phyloP scores from a whole-genome alignment of 1,140 invertebrate species.

The Campoletis sonorensis region DNA sequence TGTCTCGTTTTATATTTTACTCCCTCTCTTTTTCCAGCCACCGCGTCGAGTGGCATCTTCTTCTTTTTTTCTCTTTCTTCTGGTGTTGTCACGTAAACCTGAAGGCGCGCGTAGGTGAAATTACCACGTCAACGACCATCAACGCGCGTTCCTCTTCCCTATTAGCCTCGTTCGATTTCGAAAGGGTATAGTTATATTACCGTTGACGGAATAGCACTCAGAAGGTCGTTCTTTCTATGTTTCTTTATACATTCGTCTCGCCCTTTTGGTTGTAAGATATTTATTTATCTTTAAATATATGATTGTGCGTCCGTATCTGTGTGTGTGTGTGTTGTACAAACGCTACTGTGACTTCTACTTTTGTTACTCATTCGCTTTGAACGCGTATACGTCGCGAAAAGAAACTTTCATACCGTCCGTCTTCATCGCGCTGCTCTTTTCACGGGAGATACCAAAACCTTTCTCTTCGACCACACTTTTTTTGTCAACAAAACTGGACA shows the following conservation, averaged over 20 bases:
- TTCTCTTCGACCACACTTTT: slow-evolving; percentile 27
- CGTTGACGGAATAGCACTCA: neutral
- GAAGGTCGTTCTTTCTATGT: neutral
- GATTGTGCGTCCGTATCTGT: neutral
- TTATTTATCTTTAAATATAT: neutral
- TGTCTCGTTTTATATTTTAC: neutral
- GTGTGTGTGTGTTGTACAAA: neutral
- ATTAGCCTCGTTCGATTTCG: slow-evolving; percentile 67
- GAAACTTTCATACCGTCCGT: slow-evolving; percentile 35
- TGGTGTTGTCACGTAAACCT: slow-evolving; percentile 28
- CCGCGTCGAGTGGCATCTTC: slow-evolving; percentile 23
- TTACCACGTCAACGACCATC: slow-evolving; percentile 63
- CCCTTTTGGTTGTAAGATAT: neutral
- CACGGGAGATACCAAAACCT: neutral
- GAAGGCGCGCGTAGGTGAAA: slow-evolving; percentile 67
- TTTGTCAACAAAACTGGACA: neutral
- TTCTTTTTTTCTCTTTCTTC: slow-evolving; percentile 39
- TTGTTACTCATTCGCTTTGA: slow-evolving; percentile 5
- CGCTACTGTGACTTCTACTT: slow-evolving; percentile 35
- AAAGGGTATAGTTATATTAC: slow-evolving; percentile 46
- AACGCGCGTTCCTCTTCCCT: slow-evolving; percentile 63
- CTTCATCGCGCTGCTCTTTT: slow-evolving; percentile 25
- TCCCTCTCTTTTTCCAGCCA: slow-evolving; percentile 9
- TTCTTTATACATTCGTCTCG: neutral
- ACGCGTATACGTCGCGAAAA: slow-evolving; percentile 12